Evolutionary conservation across 2,888 invertebrate species (phyloP), one percentile per base, ranked within the genome.

Genomic region (Ferdinandea cuprea): DNA sequence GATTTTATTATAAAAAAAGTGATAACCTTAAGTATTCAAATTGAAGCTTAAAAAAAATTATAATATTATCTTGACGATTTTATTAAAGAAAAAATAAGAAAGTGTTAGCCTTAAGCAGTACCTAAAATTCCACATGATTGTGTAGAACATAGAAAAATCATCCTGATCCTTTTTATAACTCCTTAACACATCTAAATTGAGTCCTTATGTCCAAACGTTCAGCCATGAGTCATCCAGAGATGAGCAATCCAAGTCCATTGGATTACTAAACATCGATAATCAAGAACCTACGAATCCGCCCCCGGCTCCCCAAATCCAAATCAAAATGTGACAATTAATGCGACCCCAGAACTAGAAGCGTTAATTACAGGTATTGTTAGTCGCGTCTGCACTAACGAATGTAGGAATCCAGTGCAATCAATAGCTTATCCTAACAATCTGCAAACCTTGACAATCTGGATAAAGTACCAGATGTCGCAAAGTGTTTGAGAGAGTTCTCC

Each of bases 381-480:
- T 15, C 15, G 15, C 15, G 15, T 15, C 15, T 40, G 15, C 15
- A 17, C 15, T 17, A 40, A 40, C 15, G 17, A 17, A 42, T 42
- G 17, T 42, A 42, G 42, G 42, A 42, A 42, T 8, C 46, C 21
- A 25, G 46, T 48, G 11, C 46, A 48, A 21, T 48, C 46, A 48
- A 48, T 48, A 19, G 59, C 37, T 30, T 52, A 25, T 25, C 46
- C 19, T 44, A 44, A 13, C 17, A 44, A 44, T 17, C 35, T n/a
- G 5, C 35, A n/a, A 35, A 35, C n/a, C 35, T 35, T n/a, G n/a
- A n/a, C 5, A n/a, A 35, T 35, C 4, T 35, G n/a, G 35, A 35
- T 4, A 35, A 4, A 3, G 32, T 32, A 11, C 32, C 32, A 11
- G 32, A 32, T 32, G 32, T 32, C 32, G 32, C 11, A 11, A 35